Base-by-base conservation (phyloP, 2,797 vertebrate genomes). In the Neoniphon sammara region DNA sequence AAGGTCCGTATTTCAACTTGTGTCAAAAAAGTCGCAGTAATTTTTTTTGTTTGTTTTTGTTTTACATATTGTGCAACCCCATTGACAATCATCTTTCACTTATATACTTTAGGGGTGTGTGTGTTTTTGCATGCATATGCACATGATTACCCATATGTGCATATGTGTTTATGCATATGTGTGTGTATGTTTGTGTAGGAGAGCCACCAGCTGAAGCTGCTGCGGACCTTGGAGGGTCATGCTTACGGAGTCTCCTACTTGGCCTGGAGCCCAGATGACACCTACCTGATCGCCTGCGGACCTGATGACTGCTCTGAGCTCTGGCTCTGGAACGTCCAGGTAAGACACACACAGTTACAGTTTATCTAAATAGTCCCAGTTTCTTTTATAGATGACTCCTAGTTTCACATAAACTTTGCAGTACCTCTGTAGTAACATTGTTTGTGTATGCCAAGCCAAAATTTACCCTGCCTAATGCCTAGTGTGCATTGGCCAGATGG, bases 311-410 rank as follows among this genome's bases (percentile, higher is more conserved):
- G 98, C 93, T 98, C 98, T 36, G 98, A 99, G 89, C 96, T 99
- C 73, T 99, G 98, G 98, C 96, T 99, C 78, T 99, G 98, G 98
- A 99, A 98, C 81, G 94, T 99, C 88, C 98, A 98, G 94, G 98
- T 99, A 92, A 67, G 4, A 17, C 44, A 59, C 25, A 27, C 25
- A 27, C 25, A 15, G 42, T 15, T 15, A n/a, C n/a, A n/a, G n/a
- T n/a, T n/a, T n/a, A 15, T 44, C 12, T 44, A 44, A 44, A 44
- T 44, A 21, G 9, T 30, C 31, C n/a, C 44, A 30, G 8, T 52
- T 4, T 2, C 0, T 3, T 1, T 1, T 12, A 27, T 20, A 50
- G 31, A 34, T 34, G 5, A 34, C 31, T 49, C 66, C 23, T 4
- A 27, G 11, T 4, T 50, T 55, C 21, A 6, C n/a, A 61, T 73